Conservation (phyloP, 2,888 invertebrate species). For the Lacanobia oleracea region DNA sequence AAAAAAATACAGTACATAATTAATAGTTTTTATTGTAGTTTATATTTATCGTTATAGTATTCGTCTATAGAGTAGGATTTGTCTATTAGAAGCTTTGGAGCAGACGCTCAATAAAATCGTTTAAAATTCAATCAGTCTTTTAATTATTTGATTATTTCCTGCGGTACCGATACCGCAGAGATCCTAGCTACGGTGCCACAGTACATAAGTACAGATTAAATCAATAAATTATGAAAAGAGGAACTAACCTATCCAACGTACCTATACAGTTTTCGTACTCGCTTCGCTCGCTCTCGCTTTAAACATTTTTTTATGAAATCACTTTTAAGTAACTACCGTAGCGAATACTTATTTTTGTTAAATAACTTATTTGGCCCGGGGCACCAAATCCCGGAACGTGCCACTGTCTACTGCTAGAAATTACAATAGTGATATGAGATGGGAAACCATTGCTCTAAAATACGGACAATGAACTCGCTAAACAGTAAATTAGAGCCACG, state of each 20-base stretch:
- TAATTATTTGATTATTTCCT: too few relatives aligned
- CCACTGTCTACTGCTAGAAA: neutral
- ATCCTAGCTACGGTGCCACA: too few relatives aligned
- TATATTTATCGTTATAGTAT: too few relatives aligned
- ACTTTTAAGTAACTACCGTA: neutral
- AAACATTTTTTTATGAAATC: neutral
- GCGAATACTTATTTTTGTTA: neutral
- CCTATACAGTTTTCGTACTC: neutral
- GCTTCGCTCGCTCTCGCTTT: neutral
- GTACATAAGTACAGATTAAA: too few relatives aligned
- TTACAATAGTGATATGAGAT: neutral
- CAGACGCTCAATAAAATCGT: too few relatives aligned
- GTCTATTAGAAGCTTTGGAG: too few relatives aligned
- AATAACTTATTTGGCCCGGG: too few relatives aligned
- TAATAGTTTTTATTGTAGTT: too few relatives aligned
- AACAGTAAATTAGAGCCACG: neutral
- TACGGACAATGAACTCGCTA: neutral
- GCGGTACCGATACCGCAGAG: too few relatives aligned
- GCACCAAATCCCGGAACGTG: neutral
- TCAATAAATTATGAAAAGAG: neutral
- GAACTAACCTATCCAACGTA: neutral
- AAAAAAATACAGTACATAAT: too few relatives aligned
- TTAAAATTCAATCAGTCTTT: too few relatives aligned
- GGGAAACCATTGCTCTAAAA: neutral
- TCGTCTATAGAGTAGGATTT: too few relatives aligned